These are phyloP conservation scores for Stichopus horrens DNA, from an alignment of 53 echinoderm and acorn worm species.

Conservation along the genomic window DNA sequence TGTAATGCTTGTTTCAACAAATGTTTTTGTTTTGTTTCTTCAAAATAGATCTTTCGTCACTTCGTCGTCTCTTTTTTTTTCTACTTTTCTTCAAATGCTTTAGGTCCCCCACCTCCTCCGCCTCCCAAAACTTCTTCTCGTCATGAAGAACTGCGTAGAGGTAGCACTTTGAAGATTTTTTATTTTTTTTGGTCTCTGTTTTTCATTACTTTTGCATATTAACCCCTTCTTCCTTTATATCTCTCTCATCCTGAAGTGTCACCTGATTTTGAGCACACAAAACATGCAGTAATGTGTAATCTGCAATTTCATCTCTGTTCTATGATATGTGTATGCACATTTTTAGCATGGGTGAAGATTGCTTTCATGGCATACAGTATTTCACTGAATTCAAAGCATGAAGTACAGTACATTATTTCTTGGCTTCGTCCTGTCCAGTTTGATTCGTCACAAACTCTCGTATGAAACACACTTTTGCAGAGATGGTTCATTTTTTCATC, in stretches of 20 bases:
- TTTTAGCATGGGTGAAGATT: no score
- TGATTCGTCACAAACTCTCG: no score
- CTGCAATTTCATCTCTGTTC: no score
- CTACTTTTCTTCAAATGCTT: slow-evolving; percentile 15
- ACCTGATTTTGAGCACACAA: background rate
- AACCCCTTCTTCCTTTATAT: background rate
- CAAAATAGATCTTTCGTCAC: background rate
- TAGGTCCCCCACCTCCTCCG: slow-evolving; percentile 81
- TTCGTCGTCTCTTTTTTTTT: background rate
- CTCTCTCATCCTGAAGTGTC: background rate
- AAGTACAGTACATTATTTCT: no score
- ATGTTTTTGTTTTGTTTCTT: background rate
- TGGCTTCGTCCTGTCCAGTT: no score
- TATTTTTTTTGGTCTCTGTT: background rate
- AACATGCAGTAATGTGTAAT: no score
- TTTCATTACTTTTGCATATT: background rate
- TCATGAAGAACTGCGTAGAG: slow-evolving; percentile 85
- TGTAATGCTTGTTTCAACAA: background rate
- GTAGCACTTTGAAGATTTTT: slow-evolving; percentile 47
- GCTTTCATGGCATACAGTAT: no score
- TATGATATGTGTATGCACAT: no score
- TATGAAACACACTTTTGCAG: no score
- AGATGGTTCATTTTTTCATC: no score
- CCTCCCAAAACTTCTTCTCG: slow-evolving; percentile 96
- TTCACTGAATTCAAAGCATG: no score